phyloP scores from a whole-genome alignment of 2,888 invertebrate species.

The Xylophagus ater region DNA sequence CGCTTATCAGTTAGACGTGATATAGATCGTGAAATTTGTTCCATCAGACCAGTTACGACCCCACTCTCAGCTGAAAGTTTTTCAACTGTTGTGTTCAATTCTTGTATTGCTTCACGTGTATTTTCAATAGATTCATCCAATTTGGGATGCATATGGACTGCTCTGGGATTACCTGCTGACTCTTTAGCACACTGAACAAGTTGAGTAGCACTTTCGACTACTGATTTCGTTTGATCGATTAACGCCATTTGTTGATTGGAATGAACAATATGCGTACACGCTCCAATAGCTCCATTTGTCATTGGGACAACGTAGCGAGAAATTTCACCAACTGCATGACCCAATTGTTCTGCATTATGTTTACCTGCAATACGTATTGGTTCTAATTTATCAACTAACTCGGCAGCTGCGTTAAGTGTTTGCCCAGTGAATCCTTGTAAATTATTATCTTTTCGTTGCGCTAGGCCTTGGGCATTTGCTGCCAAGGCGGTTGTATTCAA shows the following conservation, averaged over 20 bases:
- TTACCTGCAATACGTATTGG: conserved; percentile 76
- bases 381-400: conserved; percentile 75
- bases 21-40: conserved; percentile 83
- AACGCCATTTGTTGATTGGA: conserved; percentile 76
- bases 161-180: conserved; percentile 88
- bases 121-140: conserved; percentile 71
- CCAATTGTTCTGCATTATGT: conserved; percentile 84
- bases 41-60: conserved; percentile 79
- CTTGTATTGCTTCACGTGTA: conserved; percentile 68
- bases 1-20: conserved; percentile 65
- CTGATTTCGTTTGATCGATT: conserved; percentile 86
- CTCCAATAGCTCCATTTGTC: conserved; percentile 72
- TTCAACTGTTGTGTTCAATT: conserved; percentile 69
- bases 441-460: conserved; percentile 57
- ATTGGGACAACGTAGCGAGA: conserved; percentile 75
- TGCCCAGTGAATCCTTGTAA: conserved; percentile 67
- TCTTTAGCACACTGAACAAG: conserved; percentile 75
- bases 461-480: conserved; percentile 71
- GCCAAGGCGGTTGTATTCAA: conserved; percentile 81
- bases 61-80: conserved; percentile 79
- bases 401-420: conserved; percentile 65
- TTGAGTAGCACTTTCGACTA: conserved; percentile 84
- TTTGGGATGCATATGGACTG: conserved; percentile 65
- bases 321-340: conserved; percentile 71
- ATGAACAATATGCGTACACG: conserved; percentile 78